Evolutionary conservation across 2,888 invertebrate species (phyloP), one percentile per base, ranked within the genome.

Genomic region (Dasypolia templi): DNA sequence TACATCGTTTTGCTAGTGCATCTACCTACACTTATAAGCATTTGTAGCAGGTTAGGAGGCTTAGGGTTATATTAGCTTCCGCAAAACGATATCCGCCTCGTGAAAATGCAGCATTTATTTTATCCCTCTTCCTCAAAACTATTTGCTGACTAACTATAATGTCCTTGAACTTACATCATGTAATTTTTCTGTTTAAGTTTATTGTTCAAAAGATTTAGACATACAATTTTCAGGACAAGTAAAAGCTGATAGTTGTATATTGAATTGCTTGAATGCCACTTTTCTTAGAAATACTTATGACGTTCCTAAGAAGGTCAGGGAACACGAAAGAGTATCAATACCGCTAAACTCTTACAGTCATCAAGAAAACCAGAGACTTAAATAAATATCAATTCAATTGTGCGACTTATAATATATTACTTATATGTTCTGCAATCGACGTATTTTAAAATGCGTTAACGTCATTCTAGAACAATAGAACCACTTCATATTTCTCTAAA

Each of bases 81-180:
- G 1, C 17, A 14, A 53, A 76, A 76, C 26, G 17, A 17, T 19
- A 35, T 17, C 11, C 3, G 12, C 22, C 0, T 51, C 32, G 17
- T 29, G 17, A 14, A 73, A 51, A 17, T 19, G 29, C 26, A 75
- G 42, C 22, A 51, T 72, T 73, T 39, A 22, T 29, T n/a, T 51
- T 29, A 29, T 29, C 51, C 12, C 14, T 17, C 29, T n/a, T n/a
- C 29, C 3, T 59, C 29, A n/a, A 46, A 69, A 14, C 26, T 14
- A 26, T 44, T 46, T 44, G 12, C 29, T 67, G 17, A 17, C 2
- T 29, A 56, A 56, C 29, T 55, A 3, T 29, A 55, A 55, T 26
- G 53, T 29, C 19, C 26, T 22, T 12, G 0, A 14, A 55, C 17
- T 42, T 66, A 7, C 29, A 29, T 42, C 3, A 39, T 39, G 7